These are phyloP conservation scores for Apodemus agrarius DNA, from an alignment of 2,797 vertebrate species.

Conservation along the genomic window DNA sequence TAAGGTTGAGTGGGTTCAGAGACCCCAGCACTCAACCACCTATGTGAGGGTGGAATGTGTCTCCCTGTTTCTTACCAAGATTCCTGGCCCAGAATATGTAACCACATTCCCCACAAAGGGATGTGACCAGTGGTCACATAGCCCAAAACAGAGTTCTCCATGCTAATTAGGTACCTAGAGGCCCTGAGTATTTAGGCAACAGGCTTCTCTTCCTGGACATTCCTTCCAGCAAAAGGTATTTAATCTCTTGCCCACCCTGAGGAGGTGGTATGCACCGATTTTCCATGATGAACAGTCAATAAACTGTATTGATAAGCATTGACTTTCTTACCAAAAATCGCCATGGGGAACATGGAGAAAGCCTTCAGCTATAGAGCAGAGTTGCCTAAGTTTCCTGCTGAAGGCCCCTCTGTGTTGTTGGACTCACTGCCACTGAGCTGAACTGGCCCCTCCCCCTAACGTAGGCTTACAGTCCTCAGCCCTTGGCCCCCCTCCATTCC, in stretches of 20 bases:
- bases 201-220: background rate
- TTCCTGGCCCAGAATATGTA: background rate
- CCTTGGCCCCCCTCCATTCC: background rate
- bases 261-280: background rate
- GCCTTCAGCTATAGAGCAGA: background rate
- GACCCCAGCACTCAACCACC: background rate
- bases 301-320: background rate
- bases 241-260: background rate
- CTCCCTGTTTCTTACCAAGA: background rate
- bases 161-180: background rate
- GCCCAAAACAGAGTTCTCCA: background rate
- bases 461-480: background rate
- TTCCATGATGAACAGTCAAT: background rate
- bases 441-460: background rate
- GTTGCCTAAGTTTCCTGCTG: background rate
- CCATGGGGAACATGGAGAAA: background rate
- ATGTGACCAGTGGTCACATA: background rate
- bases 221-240: background rate
- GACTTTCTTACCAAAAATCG: background rate
- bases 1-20: background rate
- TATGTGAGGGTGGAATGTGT: background rate
- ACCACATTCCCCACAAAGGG: background rate
- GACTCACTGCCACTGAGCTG: background rate
- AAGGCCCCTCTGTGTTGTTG: background rate
- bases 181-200: background rate